Evolutionary conservation across 2,113 vertebrate species (phyloP).

Genomic region (Fulica atra): DNA sequence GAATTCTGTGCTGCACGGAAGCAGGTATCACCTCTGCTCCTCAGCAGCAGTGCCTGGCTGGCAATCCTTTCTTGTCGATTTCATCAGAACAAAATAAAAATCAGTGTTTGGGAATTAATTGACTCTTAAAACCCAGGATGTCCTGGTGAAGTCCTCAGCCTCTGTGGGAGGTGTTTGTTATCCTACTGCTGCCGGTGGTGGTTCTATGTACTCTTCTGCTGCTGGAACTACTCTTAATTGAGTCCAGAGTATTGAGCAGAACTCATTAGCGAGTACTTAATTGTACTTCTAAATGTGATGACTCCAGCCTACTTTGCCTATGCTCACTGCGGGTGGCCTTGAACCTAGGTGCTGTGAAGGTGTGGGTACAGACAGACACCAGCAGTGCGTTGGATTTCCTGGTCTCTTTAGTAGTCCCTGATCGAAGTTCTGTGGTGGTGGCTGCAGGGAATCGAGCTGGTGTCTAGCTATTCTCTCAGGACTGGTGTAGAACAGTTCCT

Average conservation of each 20-base stretch:
- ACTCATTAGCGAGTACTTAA: neutral
- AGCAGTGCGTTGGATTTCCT: neutral
- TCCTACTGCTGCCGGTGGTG: neutral
- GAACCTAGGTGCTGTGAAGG: neutral
- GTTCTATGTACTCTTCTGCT: neutral
- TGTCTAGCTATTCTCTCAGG: neutral
- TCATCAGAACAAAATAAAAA: neutral
- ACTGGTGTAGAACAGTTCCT: neutral
- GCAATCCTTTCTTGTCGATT: neutral
- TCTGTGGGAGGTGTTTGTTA: neutral
- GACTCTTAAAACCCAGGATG: neutral
- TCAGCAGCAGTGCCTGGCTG: neutral
- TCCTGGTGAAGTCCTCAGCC: neutral
- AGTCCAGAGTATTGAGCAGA: neutral
- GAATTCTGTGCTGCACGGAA: neutral
- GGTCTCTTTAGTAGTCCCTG: neutral
- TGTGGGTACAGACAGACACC: neutral
- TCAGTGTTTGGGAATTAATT: neutral
- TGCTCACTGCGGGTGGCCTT: neutral
- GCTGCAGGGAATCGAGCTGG: neutral
- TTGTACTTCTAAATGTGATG: neutral
- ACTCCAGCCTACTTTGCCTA: neutral
- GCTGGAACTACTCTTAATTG: neutral
- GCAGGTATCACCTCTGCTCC: neutral
- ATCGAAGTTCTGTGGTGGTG: neutral